Percentiles rank a stretch among this genome's conserved stretches.
These are phyloP conservation scores for Pangasianodon hypophthalmus DNA, from an alignment of 2,113 vertebrate genomes.

Conservation along the genomic window DNA sequence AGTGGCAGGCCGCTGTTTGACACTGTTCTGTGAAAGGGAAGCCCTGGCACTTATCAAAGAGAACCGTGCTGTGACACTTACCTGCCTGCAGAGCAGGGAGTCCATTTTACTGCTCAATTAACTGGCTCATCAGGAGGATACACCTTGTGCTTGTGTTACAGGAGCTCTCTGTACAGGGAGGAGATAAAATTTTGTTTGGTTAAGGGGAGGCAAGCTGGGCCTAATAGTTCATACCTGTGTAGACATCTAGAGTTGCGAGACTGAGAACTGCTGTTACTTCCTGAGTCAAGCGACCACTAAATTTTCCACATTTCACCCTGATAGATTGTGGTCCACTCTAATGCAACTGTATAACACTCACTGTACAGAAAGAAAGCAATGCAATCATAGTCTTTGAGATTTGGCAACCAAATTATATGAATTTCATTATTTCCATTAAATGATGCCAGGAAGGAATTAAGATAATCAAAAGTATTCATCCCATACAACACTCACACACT, in stretches of 20 bases:
- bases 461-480: neutral
- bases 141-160: conserved; percentile 22
- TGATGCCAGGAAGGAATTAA: neutral
- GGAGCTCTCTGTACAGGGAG: conserved; percentile 5
- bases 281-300: conserved; percentile 21
- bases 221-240: conserved; percentile 34
- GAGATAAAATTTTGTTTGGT: conserved; percentile 12
- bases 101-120: conserved; percentile 62
- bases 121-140: conserved; percentile 20
- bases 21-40: conserved; percentile 71
- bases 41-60: conserved; percentile 71
- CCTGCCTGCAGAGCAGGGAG: conserved; percentile 63
- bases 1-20: conserved; percentile 56
- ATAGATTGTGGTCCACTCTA: neutral
- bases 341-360: neutral
- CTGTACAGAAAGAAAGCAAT: neutral
- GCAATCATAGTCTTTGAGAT: neutral
- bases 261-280: conserved; percentile 30
- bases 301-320: conserved; percentile 3
- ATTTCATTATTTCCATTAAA: neutral
- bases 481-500: neutral
- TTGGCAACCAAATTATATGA: neutral
- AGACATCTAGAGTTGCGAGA: conserved; percentile 40
- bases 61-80: conserved; percentile 64
- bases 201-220: neutral